phyloP scores from a whole-genome alignment of 2,797 vertebrate species.

The Percopsis omiscomaycus region DNA sequence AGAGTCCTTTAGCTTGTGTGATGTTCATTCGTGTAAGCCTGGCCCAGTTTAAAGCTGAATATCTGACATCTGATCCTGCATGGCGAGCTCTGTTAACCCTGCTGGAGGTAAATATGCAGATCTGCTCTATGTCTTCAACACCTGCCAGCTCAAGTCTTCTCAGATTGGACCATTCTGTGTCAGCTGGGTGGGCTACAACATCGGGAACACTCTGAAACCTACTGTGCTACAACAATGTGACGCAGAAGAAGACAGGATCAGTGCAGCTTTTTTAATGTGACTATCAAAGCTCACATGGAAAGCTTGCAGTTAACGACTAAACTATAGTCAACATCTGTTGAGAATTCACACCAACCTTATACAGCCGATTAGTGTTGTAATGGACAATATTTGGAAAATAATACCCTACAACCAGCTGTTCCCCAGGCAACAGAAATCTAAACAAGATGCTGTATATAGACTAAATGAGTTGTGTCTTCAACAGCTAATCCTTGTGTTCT shows the following conservation, averaged over 20 bases:
- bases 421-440: neutral
- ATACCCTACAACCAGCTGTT: no score
- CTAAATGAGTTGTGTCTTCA: no score
- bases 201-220: neutral
- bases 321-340: slow-evolving; percentile 13
- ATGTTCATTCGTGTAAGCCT: slow-evolving; percentile 26
- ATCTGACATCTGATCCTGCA: slow-evolving; percentile 26
- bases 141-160: slow-evolving; percentile 6
- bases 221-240: no score
- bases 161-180: slow-evolving; percentile 3
- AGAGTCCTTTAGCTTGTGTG: slow-evolving; percentile 14
- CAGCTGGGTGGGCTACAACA: neutral
- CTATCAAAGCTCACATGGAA: slow-evolving; percentile 5
- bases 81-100: slow-evolving; percentile 24
- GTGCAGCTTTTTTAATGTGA: neutral
- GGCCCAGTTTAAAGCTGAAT: slow-evolving; percentile 1
- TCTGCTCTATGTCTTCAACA: neutral
- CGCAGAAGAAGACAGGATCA: no score
- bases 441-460: neutral
- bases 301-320: neutral
- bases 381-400: neutral
- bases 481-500: slow-evolving; percentile 1
- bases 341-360: slow-evolving; percentile 4
- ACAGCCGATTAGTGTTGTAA: neutral
- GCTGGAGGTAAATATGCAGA: slow-evolving; percentile 19